phyloP scores from a whole-genome alignment of 2,888 invertebrate genomes.

The Leptopterna dolabrata region DNA sequence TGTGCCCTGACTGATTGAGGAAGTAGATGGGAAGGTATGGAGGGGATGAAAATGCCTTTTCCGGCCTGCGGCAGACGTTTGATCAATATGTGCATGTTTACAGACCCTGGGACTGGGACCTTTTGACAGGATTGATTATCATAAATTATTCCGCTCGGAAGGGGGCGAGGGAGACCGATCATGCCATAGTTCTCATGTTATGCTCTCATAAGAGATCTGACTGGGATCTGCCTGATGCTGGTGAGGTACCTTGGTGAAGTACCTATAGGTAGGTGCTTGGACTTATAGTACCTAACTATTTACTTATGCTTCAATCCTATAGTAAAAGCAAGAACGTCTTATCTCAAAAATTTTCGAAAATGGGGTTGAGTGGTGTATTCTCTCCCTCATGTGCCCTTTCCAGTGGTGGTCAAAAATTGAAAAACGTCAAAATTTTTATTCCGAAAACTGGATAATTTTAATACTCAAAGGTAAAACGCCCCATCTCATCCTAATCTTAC shows the following conservation, averaged over 20 bases:
- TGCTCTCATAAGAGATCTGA: background rate
- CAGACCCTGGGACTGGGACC: background rate
- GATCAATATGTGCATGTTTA: slow-evolving; percentile 3
- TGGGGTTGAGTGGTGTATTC: no score
- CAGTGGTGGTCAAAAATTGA: no score
- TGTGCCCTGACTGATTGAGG: background rate
- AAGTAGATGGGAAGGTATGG: background rate
- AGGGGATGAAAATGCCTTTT: background rate
- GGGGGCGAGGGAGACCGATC: background rate
- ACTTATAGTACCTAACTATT: no score
- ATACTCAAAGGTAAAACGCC: no score
- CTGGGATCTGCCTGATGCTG: background rate
- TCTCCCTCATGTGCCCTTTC: no score
- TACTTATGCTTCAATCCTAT: no score
- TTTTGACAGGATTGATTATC: slow-evolving; percentile 23
- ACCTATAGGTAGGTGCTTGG: background rate
- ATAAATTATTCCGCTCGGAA: slow-evolving; percentile 12
- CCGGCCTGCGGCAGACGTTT: background rate
- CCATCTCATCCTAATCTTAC: no score
- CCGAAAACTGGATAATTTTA: no score
- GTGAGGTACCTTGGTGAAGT: background rate
- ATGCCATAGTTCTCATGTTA: background rate
- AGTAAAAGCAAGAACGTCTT: no score
- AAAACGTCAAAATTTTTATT: no score
- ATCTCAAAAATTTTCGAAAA: no score